Evolutionary conservation across 2,888 invertebrate genomes (phyloP).

Genomic region (Eutolmus rufibarbis): DNA sequence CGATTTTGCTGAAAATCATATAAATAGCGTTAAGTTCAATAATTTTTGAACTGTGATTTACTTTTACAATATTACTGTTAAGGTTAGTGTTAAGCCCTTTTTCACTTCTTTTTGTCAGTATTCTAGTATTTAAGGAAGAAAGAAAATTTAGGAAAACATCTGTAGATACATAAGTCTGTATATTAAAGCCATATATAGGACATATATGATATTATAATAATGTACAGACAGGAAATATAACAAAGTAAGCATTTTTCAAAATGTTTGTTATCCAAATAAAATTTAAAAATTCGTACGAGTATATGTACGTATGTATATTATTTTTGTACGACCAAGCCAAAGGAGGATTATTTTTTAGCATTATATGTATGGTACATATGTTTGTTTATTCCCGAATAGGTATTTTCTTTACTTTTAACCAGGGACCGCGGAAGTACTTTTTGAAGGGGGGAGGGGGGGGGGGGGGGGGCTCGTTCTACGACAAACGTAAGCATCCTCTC

Average conservation of each 20-base stretch:
- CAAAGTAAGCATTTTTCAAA: not conserved
- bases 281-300: not conserved
- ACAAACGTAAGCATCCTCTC: too few species aligned
- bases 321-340: too few species aligned
- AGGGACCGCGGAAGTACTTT: too few species aligned
- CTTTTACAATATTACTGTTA: not conserved
- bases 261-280: not conserved
- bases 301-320: too few species aligned
- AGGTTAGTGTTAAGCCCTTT: not conserved
- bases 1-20: not conserved
- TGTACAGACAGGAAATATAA: not conserved
- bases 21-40: conserved; percentile 42
- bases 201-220: not conserved
- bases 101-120: not conserved
- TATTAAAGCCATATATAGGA: not conserved
- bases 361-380: too few species aligned
- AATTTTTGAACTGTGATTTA: conserved; percentile 46
- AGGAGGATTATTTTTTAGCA: too few species aligned
- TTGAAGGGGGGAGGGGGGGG: too few species aligned
- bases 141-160: not conserved
- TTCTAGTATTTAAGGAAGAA: not conserved
- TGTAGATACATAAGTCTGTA: not conserved
- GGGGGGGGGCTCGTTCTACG: too few species aligned
- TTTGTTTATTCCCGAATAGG: too few species aligned
- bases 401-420: too few species aligned